A percentile compares a stretch with the other conserved stretches of the same genome.
These are phyloP conservation scores for Muscidifurax raptorellus DNA, from an alignment of 1,140 invertebrate genomes.

Conservation along the genomic window DNA sequence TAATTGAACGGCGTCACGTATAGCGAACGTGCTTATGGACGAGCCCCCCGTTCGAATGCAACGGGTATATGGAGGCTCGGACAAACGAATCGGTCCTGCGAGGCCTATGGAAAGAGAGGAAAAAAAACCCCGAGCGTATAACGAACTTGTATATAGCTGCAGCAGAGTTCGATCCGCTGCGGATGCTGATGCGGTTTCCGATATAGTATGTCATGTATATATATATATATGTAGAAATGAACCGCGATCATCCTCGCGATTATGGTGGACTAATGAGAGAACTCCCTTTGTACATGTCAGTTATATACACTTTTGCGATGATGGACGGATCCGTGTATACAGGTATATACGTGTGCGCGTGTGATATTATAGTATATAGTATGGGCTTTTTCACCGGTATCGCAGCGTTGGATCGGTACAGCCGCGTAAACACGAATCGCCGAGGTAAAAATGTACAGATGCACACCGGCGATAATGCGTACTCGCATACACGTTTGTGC, in stretches of 20 bases:
- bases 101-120: conserved; percentile 1
- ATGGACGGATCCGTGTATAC: too few species aligned
- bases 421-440: background rate
- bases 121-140: background rate
- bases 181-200: background rate
- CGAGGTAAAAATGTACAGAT: background rate
- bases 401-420: background rate
- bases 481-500: too few species aligned
- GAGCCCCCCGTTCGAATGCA: background rate
- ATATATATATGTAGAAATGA: too few species aligned
- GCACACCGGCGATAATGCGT: background rate
- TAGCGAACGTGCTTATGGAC: conserved; percentile 28
- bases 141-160: background rate
- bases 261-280: too few species aligned
- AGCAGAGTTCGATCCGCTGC: background rate
- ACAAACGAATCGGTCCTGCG: conserved; percentile 27
- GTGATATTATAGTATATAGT: background rate
- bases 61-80: background rate
- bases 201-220: background rate
- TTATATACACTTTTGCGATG: too few species aligned
- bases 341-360: background rate
- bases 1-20: conserved; percentile 48
- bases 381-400: background rate
- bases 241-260: conserved; percentile 7
- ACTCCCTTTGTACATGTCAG: too few species aligned